Percentiles rank a stretch among this genome's conserved stretches.
Conservation (phyloP, 2,113 vertebrate species). For the Triplophysa siluroides region DNA sequence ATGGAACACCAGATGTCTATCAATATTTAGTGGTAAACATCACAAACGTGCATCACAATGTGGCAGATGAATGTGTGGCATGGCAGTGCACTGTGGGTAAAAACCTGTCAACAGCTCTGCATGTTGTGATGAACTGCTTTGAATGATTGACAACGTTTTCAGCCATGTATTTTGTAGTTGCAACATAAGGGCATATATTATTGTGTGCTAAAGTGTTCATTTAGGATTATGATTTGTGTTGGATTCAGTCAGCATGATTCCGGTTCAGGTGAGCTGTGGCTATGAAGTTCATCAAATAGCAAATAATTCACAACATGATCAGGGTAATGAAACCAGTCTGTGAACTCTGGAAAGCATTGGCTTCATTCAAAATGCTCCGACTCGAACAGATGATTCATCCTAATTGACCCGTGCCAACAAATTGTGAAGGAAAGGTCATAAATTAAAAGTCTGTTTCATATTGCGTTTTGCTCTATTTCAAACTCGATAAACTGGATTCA, state of each 20-base stretch:
- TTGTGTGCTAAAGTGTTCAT: conserved; percentile 6
- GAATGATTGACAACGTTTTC: conserved; percentile 5
- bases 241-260: neutral
- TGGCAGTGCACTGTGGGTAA: conserved; percentile 58
- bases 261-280: neutral
- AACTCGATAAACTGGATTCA: conserved; percentile 59
- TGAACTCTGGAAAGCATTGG: conserved; percentile 39
- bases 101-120: conserved; percentile 40
- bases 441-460: conserved; percentile 61
- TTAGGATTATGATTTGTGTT: neutral
- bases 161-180: conserved; percentile 16
- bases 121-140: conserved; percentile 12
- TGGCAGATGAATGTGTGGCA: conserved; percentile 67
- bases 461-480: conserved; percentile 56
- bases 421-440: conserved; percentile 50
- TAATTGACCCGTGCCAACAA: conserved; percentile 45
- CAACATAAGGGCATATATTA: neutral
- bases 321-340: neutral
- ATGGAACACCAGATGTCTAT: conserved; percentile 77
- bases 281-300: conserved; percentile 14
- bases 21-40: conserved; percentile 81
- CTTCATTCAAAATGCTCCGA: conserved; percentile 40
- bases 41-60: conserved; percentile 65
- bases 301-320: conserved; percentile 1
- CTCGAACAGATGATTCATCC: conserved; percentile 45